Base-by-base conservation (phyloP, 1,140 invertebrate species). In the Maniola jurtina region DNA sequence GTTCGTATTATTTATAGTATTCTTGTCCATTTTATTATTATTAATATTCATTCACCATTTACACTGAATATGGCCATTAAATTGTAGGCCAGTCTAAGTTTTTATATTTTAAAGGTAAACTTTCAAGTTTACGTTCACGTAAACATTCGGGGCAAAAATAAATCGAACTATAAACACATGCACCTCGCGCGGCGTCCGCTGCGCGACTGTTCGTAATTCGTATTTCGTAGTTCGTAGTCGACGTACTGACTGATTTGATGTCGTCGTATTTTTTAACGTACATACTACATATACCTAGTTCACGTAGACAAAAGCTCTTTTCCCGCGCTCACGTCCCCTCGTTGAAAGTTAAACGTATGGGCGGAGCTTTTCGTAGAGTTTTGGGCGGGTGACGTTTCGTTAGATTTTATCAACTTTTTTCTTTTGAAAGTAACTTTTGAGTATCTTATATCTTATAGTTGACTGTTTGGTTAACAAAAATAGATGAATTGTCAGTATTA, bases 1-100 rank as follows among this genome's bases (percentile, higher is more conserved):
- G 25, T 85, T 79, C 8, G 81, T 71, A 13, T 79, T 74, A 69
- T 84, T 79, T 8, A 81, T 71, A 13, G 78, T 74, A 69, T 84
- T 86, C 68, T 73, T 84, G 73, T 83, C 84, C 90, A 91, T 91
- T 67, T 74, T 79, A 16, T 69, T 38, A 57, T 59, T 63, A 71
- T 58, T 35, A 75, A 63, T 74, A 61, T 74, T 65, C 78, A 25
- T 74, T 65, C 78, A 77, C 60, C 58, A 63, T 62, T 57, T 16
- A 70, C 66, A 60, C 75, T 68, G 9, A 66, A 66, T 71, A 71
- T 62, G 71, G 15, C 11, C 73, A 75, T 64, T 55, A 57, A 74
- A 70, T 70, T 55, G 61, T 66, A 62, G 64, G 70, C 50, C 52
- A 71, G 57, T 67, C 66, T 72, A 67, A 76, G 80, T 70, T 79